These are phyloP conservation scores for Hemicrepidius hirtus DNA, from an alignment of 2,888 invertebrate genomes.

Conservation along the genomic window DNA sequence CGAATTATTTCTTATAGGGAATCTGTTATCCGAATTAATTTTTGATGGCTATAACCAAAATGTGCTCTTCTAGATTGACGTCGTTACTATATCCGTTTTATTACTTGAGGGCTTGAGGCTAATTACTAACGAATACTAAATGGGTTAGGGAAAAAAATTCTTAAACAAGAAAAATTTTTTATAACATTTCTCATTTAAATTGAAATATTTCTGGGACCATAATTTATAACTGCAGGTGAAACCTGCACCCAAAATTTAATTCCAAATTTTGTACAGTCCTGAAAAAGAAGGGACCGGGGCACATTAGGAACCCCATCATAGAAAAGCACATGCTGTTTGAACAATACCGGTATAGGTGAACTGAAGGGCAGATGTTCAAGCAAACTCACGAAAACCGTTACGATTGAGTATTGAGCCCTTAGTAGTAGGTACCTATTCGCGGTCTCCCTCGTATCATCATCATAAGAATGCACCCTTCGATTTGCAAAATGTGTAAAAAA, in stretches of 20 bases:
- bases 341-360: slow-evolving; percentile 56
- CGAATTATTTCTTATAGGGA: no score
- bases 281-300: slow-evolving; percentile 34
- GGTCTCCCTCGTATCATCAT: neutral
- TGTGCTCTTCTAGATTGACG: no score
- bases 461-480: slow-evolving; percentile 28
- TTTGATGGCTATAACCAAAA: no score
- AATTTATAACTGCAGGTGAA: neutral
- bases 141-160: no score
- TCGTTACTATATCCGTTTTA: no score
- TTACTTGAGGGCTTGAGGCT: no score
- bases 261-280: slow-evolving; percentile 43
- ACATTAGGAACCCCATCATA: slow-evolving; percentile 51
- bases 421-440: neutral
- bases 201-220: no score
- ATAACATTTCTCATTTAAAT: no score
- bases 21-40: no score
- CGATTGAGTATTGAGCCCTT: slow-evolving; percentile 28
- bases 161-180: no score
- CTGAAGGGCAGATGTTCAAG: slow-evolving; percentile 59
- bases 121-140: no score
- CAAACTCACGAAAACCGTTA: slow-evolving; percentile 58
- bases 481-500: slow-evolving; percentile 19
- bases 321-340: slow-evolving; percentile 56
- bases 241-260: neutral